These are phyloP conservation scores for Cotesia typhae DNA, from an alignment of 1,140 invertebrate genomes.

Conservation along the genomic window DNA sequence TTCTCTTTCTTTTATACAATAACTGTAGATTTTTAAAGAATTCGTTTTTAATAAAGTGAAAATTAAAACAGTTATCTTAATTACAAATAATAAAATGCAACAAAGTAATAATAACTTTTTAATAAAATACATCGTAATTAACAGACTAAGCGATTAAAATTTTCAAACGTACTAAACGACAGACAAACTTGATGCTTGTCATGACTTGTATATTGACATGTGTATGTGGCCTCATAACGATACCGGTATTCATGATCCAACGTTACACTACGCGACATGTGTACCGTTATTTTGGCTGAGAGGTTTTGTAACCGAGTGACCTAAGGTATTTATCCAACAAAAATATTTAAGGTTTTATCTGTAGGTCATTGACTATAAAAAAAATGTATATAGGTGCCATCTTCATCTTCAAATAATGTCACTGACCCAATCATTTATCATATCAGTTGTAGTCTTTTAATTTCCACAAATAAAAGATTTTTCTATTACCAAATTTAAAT, in stretches of 20 bases:
- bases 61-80: neutral
- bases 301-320: constrained; percentile 40
- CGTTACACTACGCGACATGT: constrained; percentile 21
- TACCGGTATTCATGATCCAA: constrained; percentile 27
- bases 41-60: neutral
- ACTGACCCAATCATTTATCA: no score
- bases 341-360: neutral
- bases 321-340: neutral
- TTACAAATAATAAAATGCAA: neutral
- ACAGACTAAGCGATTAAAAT: constrained; percentile 19
- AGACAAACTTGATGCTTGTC: constrained; percentile 29
- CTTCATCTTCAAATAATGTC: no score
- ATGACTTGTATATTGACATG: constrained; percentile 24
- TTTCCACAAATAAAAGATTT: no score
- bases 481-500: no score
- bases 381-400: neutral
- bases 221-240: constrained; percentile 11
- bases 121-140: neutral
- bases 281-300: constrained; percentile 36
- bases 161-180: neutral
- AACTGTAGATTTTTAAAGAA: no score
- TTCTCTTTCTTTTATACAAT: no score
- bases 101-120: neutral
- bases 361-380: constrained; percentile 6
- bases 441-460: no score